Conservation (phyloP, 2,797 vertebrate genomes). For the Siniperca obscura region DNA sequence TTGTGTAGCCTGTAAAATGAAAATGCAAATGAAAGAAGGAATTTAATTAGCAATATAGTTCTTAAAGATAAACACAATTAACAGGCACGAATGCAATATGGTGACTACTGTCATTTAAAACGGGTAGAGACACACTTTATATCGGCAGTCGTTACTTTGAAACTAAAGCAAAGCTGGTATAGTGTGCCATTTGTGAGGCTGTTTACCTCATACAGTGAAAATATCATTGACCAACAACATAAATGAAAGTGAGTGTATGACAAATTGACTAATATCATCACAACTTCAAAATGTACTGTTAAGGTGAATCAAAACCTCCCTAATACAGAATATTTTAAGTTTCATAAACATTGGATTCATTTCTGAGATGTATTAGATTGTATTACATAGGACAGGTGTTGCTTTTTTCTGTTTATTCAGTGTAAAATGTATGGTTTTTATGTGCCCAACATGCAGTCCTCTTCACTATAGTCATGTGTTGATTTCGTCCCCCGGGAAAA, state of each 20-base stretch:
- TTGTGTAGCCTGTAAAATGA: neutral
- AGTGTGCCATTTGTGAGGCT: neutral
- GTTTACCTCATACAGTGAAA: neutral
- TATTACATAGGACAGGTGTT: too few species aligned
- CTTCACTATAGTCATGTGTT: neutral
- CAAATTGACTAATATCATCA: neutral
- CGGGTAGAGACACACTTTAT: neutral
- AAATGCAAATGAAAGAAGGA: neutral
- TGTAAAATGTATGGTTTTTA: neutral
- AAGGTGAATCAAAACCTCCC: neutral
- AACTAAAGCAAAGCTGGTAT: neutral
- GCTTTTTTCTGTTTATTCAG: neutral
- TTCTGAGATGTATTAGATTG: neutral
- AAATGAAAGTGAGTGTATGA: neutral
- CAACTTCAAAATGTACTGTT: neutral
- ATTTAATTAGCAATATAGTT: neutral
- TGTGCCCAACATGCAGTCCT: neutral
- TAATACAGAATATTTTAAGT: neutral
- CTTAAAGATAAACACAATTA: neutral
- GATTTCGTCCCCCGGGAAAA: too few species aligned
- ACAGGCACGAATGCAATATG: neutral
- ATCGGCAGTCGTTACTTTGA: neutral
- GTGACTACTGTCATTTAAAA: neutral
- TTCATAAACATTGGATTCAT: neutral
- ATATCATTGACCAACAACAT: neutral